phyloP scores from a whole-genome alignment of 2,888 invertebrate species.

The Caenorhabditis doughertyi region DNA sequence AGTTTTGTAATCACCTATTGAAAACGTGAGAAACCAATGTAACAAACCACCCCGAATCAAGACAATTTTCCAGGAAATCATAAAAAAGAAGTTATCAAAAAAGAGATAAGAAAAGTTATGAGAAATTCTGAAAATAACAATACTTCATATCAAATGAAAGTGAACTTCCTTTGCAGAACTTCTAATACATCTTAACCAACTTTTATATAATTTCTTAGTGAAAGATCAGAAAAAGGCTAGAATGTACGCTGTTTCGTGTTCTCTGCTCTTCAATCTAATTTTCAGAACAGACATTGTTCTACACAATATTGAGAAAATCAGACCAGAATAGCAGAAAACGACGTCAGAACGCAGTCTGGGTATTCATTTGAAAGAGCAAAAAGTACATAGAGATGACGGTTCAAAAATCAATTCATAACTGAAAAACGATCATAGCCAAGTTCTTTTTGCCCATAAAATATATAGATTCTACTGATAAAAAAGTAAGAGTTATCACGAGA shows the following conservation, averaged over 20 bases:
- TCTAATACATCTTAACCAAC: slow-evolving; percentile 7
- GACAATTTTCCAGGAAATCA: background rate
- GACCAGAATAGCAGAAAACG: slow-evolving; percentile 13
- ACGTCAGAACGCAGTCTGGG: slow-evolving; percentile 7
- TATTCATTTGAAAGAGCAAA: background rate
- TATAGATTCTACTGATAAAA: slow-evolving; percentile 18
- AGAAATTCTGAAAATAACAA: slow-evolving; percentile 3
- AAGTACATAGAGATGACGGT: slow-evolving; percentile 25
- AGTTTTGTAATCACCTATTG: background rate
- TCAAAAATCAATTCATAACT: slow-evolving; percentile 18
- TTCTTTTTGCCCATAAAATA: slow-evolving; percentile 5
- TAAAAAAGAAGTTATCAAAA: background rate
- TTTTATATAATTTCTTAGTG: background rate
- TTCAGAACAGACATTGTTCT: slow-evolving; percentile 28
- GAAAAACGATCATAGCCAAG: background rate
- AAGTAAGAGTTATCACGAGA: slow-evolving; percentile 38
- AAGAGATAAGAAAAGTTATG: background rate
- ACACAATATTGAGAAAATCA: background rate
- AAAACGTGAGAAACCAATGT: slow-evolving; percentile 2
- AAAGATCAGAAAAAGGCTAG: slow-evolving; percentile 22
- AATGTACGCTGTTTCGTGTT: slow-evolving; percentile 21
- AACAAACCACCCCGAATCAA: background rate
- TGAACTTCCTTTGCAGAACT: slow-evolving; percentile 15
- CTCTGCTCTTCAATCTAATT: slow-evolving; percentile 11
- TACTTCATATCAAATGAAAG: too few relatives aligned